These are phyloP conservation scores for Rhingia rostrata DNA, from an alignment of 2,888 invertebrate species.

Conservation along the genomic window DNA sequence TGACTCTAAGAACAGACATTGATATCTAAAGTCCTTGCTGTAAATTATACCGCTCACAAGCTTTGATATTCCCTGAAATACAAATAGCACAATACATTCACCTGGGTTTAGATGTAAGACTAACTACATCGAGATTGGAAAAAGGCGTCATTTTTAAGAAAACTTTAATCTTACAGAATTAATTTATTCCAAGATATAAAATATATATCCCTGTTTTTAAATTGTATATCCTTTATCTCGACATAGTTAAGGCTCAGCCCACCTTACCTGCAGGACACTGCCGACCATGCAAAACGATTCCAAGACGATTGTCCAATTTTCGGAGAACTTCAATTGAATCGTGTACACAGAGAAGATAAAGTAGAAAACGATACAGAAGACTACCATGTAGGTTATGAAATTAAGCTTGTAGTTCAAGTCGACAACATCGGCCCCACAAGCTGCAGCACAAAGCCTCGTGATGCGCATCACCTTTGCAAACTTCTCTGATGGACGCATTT, in stretches of 20 bases:
- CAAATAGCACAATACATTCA: too few relatives aligned
- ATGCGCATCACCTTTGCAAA: constrained; percentile 14
- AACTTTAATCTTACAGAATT: too few relatives aligned
- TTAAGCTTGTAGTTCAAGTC: constrained; percentile 53
- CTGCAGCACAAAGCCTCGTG: constrained; percentile 1
- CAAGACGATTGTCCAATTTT: constrained; percentile 53
- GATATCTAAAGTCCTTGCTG: neutral
- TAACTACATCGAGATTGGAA: too few relatives aligned
- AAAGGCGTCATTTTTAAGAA: too few relatives aligned
- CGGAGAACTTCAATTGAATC: constrained; percentile 25
- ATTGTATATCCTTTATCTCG: neutral
- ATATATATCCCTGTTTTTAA: neutral
- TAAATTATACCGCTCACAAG: constrained; percentile 29
- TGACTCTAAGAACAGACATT: neutral
- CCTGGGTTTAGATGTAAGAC: too few relatives aligned
- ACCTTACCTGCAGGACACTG: constrained; percentile 49
- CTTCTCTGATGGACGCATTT: constrained; percentile 1
- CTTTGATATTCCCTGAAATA: constrained; percentile 57
- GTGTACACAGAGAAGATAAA: constrained; percentile 57
- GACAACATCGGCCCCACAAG: constrained; percentile 63
- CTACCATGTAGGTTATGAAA: constrained; percentile 43
- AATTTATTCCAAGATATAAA: too few relatives aligned
- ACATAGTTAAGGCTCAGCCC: neutral
- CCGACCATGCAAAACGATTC: constrained; percentile 59
- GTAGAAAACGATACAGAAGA: constrained; percentile 40